phyloP scores from a whole-genome alignment of 2,888 invertebrate genomes.

The Sialis fuliginosa region DNA sequence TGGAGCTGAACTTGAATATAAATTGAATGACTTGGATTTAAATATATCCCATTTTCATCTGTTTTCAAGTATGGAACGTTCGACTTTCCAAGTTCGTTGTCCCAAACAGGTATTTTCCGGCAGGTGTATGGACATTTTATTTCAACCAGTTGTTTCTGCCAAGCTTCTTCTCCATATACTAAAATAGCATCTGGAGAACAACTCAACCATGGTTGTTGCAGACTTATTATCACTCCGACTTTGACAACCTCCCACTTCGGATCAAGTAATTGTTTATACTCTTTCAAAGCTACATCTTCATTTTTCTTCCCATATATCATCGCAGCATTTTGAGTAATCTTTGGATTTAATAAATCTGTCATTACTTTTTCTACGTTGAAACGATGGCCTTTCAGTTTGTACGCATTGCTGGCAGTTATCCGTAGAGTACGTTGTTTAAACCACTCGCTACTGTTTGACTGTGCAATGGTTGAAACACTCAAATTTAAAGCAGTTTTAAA shows the following conservation, averaged over 20 bases:
- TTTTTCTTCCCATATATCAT: constrained; percentile 10
- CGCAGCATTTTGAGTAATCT: constrained; percentile 6
- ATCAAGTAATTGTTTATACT: constrained; percentile 8
- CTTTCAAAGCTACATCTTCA: constrained; percentile 8
- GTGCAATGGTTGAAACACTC: too few relatives aligned
- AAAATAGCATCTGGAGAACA: too few relatives aligned
- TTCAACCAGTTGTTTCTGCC: constrained; percentile 11
- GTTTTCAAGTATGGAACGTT: too few relatives aligned
- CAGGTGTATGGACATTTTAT: constrained; percentile 11
- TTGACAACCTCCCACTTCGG: constrained; percentile 7
- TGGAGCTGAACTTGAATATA: too few relatives aligned
- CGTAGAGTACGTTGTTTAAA: too few relatives aligned
- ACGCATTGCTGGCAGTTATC: constrained; percentile 10
- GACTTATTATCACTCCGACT: constrained; percentile 10
- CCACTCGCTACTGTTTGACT: too few relatives aligned
- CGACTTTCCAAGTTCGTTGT: too few relatives aligned
- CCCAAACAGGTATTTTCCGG: too few relatives aligned
- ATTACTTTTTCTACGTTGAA: constrained; percentile 10
- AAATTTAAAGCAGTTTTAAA: too few relatives aligned
- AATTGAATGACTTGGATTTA: too few relatives aligned
- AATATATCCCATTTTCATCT: too few relatives aligned
- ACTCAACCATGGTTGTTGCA: constrained; percentile 10
- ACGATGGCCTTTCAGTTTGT: constrained; percentile 9
- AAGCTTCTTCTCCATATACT: too few relatives aligned
- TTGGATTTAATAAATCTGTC: constrained; percentile 6